Conservation (phyloP, 2,797 vertebrate species). For the Molothrus ater region DNA sequence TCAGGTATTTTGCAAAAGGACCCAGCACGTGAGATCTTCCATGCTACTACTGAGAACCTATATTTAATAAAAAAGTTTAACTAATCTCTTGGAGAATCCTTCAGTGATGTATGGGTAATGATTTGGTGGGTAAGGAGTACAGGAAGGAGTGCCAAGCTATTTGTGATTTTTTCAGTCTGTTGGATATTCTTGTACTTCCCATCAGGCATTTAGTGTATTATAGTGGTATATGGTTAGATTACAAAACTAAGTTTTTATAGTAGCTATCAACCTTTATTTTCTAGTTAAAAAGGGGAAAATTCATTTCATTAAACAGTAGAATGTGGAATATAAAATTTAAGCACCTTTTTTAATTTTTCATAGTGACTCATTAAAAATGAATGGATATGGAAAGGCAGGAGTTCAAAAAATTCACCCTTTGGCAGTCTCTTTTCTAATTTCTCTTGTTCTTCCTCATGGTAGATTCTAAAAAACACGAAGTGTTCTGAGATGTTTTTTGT, state of each 20-base stretch:
- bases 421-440: background rate
- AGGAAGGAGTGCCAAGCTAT: background rate
- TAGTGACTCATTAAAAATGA: background rate
- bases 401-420: background rate
- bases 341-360: background rate
- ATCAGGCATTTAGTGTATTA: background rate
- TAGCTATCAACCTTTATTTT: slow-evolving; percentile 13
- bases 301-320: background rate
- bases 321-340: background rate
- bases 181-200: background rate
- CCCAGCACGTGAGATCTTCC: background rate
- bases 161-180: background rate
- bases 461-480: background rate
- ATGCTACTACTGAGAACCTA: background rate
- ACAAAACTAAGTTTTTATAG: background rate
- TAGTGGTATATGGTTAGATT: background rate
- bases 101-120: background rate
- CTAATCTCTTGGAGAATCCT: background rate
- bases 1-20: background rate
- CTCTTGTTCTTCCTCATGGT: background rate
- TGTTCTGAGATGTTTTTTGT: background rate
- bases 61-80: background rate
- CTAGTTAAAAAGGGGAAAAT: background rate
- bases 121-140: background rate
- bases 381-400: background rate